Conservation (phyloP, 2,797 vertebrate genomes). For the Sebastes cheni region DNA sequence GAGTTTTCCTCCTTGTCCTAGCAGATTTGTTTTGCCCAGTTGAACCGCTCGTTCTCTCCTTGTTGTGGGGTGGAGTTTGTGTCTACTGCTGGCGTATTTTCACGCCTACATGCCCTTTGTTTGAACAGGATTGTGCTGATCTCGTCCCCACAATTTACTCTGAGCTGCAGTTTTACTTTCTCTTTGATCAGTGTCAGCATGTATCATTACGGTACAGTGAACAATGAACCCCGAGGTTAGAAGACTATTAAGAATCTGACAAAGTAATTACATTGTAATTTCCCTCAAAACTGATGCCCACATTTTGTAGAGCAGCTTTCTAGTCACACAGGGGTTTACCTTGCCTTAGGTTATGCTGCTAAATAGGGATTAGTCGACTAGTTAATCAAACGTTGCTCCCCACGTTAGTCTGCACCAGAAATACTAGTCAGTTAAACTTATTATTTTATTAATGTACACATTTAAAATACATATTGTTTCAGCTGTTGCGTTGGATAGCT, state of each 20-base stretch:
- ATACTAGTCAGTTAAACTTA: not conserved
- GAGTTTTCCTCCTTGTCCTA: conserved; percentile 16
- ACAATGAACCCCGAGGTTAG: conserved; percentile 58
- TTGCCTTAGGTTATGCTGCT: not conserved
- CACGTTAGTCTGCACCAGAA: not conserved
- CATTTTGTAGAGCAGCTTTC: conserved; percentile 26
- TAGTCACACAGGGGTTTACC: conserved; percentile 3
- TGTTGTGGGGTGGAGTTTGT: conserved; percentile 42
- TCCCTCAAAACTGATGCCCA: conserved; percentile 32
- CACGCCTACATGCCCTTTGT: conserved; percentile 65
- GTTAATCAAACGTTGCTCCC: too few relatives aligned
- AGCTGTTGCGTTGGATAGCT: too few relatives aligned
- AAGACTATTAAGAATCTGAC: conserved; percentile 66
- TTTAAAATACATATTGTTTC: not conserved
- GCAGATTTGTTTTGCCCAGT: conserved; percentile 28
- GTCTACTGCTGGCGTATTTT: conserved; percentile 50
- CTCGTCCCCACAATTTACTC: conserved; percentile 62
- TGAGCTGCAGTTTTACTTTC: conserved; percentile 71
- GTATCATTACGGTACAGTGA: conserved; percentile 63
- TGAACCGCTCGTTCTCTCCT: conserved; percentile 7
- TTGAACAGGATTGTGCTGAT: conserved; percentile 67
- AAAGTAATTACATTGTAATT: conserved; percentile 74
- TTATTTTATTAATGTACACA: not conserved
- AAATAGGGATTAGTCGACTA: not conserved
- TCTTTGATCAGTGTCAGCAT: conserved; percentile 73